Evolutionary conservation across 1,140 invertebrate species (phyloP), one percentile per base, ranked within the genome.

Genomic region (Delia radicum): DNA sequence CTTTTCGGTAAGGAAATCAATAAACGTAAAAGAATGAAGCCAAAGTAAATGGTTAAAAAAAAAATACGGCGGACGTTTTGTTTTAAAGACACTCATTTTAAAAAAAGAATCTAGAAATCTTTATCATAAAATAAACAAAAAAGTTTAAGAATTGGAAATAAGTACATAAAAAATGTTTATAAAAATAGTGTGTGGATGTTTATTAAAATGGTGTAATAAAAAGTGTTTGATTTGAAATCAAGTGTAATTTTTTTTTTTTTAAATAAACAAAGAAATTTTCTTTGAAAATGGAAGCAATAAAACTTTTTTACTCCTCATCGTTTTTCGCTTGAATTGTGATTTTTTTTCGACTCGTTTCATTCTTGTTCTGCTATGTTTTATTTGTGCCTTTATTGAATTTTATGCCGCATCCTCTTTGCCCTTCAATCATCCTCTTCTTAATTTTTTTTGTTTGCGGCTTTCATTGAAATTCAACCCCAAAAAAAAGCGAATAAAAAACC

Each of bases 381-480:
- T 67, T 67, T 67, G 62, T 67, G 63, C 29, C 65, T 37, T 69
- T 69, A 33, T 69, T 69, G 65, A 33, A 31, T 67, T 33, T 69
- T 69, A 69, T 33, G 65, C 65, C 65, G 65, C 65, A 69, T 69
- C 65, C 65, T 69, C 65, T 69, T 69, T 69, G 65, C 65, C 65
- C 65, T 69, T 69, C 65, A 69, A 37, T 69, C 65, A 69, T 69
- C 65, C 65, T 69, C 65, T 69, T 69, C 37, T n/a, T 33, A n/a
- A 31, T 28, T 18, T 33, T 69, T 69, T 69, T 69, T 69, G 29
- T 69, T 69, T 69, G 65, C 65, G 29, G 65, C 65, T 28, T 69
- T 69, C 63, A 67, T 67, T 67, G 63, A 67, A 67, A 67, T 67
- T 67, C 65, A 69, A 69, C 65, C 65, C 65, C 65, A 69, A 69